Evolutionary conservation across 2,113 vertebrate genomes (phyloP), one percentile per base, ranked within the genome.

Genomic region (Neomonachus schauinslandi): DNA sequence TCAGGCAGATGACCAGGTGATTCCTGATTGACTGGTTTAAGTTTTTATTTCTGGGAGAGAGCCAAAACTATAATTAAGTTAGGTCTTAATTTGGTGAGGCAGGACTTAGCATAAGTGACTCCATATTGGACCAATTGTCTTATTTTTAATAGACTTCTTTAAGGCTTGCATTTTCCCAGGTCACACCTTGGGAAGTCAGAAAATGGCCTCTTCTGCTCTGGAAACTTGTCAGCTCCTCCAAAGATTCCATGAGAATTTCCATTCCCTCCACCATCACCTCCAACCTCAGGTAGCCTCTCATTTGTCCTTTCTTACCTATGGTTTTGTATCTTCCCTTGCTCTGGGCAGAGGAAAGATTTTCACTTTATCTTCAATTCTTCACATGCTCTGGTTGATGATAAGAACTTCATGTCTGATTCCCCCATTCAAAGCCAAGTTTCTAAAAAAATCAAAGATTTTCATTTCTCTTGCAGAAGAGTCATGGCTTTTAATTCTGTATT

Each of bases 401-500:
- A 81, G 85, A 53, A 76, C 15, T n/a, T 95, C 12, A 49, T 14
- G 18, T 85, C 79, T 49, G 33, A 85, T 3, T 33, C 72, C 7
- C 89, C 69, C 26, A 39, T 9, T 36, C 13, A 86, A 19, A 93
- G n/a, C 12, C 51, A 65, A 16, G 31, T 49, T 92, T 88, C n/a
- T 94, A 14, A 95, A 96, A 96, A 46, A 69, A 63, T 31, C 55
- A 46, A 51, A 71, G 36, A 9, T 72, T 83, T 91, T 61, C n/a
- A 36, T 13, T 39, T 69, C n/a, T 49, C 24, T 69, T 39, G 42
- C 49, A 51, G 28, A 93, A 89, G 5, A 76, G 3, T 5, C 39
- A 15, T 9, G 16, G 3, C 31, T 91, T 82, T 84, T 67, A 39
- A 51, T 26, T 86, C 28, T 69, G 7, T 33, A 26, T 89, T 88